Evolutionary conservation across 1,140 invertebrate genomes (phyloP).

Genomic region (Drosophila aff.): DNA sequence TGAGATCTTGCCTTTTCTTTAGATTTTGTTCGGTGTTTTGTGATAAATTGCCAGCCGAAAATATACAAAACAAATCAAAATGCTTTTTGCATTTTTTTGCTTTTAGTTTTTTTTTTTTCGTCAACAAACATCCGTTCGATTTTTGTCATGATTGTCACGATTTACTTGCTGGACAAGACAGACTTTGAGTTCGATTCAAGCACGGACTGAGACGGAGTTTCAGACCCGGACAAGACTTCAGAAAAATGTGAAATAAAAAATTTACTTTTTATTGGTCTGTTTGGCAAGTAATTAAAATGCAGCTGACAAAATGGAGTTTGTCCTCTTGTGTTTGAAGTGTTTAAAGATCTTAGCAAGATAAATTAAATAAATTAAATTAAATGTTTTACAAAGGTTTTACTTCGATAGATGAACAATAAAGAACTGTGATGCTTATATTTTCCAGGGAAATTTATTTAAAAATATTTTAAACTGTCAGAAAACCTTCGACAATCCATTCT

Average conservation of each 20-base stretch:
- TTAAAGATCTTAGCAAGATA: not conserved
- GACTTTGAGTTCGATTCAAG: constrained; percentile 34
- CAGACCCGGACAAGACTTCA: constrained; percentile 11
- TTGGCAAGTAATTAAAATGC: constrained; percentile 71
- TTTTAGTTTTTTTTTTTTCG: constrained; percentile 51
- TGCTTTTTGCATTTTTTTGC: constrained; percentile 65
- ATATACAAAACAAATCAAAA: constrained; percentile 49
- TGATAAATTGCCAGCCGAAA: constrained; percentile 71
- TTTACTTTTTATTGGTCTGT: constrained; percentile 7
- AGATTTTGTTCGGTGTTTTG: constrained; percentile 52
- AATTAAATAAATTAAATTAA: not conserved
- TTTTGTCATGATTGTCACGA: constrained; percentile 80
- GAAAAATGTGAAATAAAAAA: constrained; percentile 26
- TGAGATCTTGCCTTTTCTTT: constrained; percentile 53
- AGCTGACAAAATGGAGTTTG: constrained; percentile 53
- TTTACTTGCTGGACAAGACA: constrained; percentile 66
- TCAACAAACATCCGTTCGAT: constrained; percentile 72
- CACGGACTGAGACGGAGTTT: not conserved
- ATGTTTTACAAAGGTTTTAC: too few species aligned
- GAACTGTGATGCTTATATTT: not conserved
- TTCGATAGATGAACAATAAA: too few species aligned
- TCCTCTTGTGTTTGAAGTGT: not conserved
- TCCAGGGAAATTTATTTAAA: not conserved
- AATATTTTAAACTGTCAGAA: not conserved
- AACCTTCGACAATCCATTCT: not conserved